Base-by-base conservation (phyloP, 1,140 invertebrate species). In the Aleiodes sp. region DNA sequence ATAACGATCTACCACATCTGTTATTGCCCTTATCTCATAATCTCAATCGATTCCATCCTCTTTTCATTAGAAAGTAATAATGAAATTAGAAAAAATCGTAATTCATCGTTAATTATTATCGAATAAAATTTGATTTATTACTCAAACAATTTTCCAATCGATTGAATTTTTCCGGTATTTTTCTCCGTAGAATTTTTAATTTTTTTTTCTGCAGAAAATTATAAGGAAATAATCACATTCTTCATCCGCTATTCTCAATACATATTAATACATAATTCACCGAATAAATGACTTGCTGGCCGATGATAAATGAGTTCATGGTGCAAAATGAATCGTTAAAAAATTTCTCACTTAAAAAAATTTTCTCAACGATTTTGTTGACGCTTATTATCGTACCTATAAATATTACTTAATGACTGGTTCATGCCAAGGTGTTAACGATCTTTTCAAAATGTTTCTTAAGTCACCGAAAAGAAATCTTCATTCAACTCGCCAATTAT, bases 321-420 rank as follows among this genome's bases (percentile, higher is more conserved):
- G 41, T 16, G 41, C 16, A 16, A 1, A 4, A 9, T 21, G 19
- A 46, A 16, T 24, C 12, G 46, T 52, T 10, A 16, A 24, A 9
- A 46, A n/a, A n/a, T n/a, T 52, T 10, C 46, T 24, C 8, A 33
- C 19, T 21, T 65, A 52, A n/a, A n/a, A n/a, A n/a, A 31, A 31
- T 21, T 33, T 26, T 71, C 65, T 64, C 46, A 35, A 63, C 37
- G 43, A 39, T 59, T 61, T 60, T 65, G 64, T 69, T 65, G n/a
- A n/a, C n/a, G n/a, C 65, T 71, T 70, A 68, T 73, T 75, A 70
- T 28, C 37, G 28, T n/a, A 35, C 31, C 70, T 59, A 75, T 76
- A 75, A 78, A 75, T 76, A 75, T 73, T 72, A 70, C 70, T 75
- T 75, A 78, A 78, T 72, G 72, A 78, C 63, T 33, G 63, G 65